Base-by-base conservation (phyloP, 2,888 invertebrate species). In the Epistrophe eligans region DNA sequence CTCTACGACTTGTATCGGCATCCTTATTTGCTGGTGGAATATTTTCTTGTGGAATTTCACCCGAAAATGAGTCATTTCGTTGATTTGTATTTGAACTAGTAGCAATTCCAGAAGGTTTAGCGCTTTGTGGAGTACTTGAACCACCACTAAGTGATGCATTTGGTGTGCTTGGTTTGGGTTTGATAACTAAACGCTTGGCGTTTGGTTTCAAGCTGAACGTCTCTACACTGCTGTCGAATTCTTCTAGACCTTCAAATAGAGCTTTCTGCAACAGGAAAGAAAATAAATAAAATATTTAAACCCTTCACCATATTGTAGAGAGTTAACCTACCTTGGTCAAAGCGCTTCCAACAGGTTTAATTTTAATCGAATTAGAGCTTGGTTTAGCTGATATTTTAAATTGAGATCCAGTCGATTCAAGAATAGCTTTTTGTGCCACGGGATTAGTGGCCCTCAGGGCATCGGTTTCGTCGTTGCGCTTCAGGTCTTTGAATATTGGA, bases 221-320 rank as follows among this genome's bases (percentile, higher is more conserved):
- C 79, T 95, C 94, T 0, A 96, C 90, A 62, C 94, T 94, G 8
- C 95, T 94, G 90, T 97, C 96, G 11, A 96, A 96, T 89, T 98
- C 97, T 89, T 97, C 97, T 1, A 98, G 93, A 0, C 98, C 98
- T 90, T 98, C 98, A 92, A 98, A 98, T 0, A 98, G 92, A 0
- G 96, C 95, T 91, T 96, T 96, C 94, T 96, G 91, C 7, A 82
- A 82, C 17, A 38, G 13, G 0, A 48, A 17, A 17, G 0, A 32
- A 13, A 67, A 40, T 15, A 13, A 24, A 62, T 40, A 9, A 15
- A 8, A 8, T 7, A 32, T 2, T 17, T 4, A 15, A 9, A 38
- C 71, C 64, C 57, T n/a, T n/a, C 28, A 48, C 50, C 66, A 15
- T 55, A 67, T 32, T 32, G 5, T 2, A 35, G 35, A 35, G 35